phyloP scores from a whole-genome alignment of 2,113 vertebrate species.

The Canis aureus region DNA sequence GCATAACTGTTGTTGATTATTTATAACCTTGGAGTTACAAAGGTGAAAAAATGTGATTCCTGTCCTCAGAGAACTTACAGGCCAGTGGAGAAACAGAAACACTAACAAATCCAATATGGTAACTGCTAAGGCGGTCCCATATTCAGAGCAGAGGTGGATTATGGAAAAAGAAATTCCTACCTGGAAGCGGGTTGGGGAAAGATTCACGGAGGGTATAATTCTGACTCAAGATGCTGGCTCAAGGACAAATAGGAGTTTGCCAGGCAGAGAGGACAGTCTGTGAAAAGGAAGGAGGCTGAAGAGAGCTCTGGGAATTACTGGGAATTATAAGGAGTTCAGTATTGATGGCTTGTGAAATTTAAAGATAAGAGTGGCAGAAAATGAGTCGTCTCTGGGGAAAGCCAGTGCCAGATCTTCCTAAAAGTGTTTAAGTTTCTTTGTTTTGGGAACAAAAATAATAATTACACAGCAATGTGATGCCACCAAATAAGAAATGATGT shows the following conservation, averaged over 20 bases:
- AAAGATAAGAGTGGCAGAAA: constrained; percentile 59
- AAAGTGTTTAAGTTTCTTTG: constrained; percentile 36
- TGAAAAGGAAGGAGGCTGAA: not conserved
- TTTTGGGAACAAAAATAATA: constrained; percentile 49
- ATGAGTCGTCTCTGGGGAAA: constrained; percentile 17
- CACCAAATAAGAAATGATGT: constrained; percentile 32
- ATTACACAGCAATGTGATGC: not conserved
- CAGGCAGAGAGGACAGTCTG: not conserved
- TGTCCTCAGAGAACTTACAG: not conserved
- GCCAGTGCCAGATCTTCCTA: not conserved
- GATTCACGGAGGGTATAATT: not conserved
- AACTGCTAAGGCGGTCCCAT: not conserved
- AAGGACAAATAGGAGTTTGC: not conserved
- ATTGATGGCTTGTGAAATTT: not conserved
- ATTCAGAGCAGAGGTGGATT: not conserved
- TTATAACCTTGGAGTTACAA: not conserved
- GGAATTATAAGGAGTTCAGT: not conserved
- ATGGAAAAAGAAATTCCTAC: not conserved
- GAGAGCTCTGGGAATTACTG: constrained; percentile 42
- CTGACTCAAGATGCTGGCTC: not conserved
- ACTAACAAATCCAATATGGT: not conserved
- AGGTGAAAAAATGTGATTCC: not conserved
- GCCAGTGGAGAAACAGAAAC: not conserved
- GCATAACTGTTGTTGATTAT: not conserved
- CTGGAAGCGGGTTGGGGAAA: not conserved